phyloP scores from a whole-genome alignment of 2,113 vertebrate genomes.

The Indicator indicator region DNA sequence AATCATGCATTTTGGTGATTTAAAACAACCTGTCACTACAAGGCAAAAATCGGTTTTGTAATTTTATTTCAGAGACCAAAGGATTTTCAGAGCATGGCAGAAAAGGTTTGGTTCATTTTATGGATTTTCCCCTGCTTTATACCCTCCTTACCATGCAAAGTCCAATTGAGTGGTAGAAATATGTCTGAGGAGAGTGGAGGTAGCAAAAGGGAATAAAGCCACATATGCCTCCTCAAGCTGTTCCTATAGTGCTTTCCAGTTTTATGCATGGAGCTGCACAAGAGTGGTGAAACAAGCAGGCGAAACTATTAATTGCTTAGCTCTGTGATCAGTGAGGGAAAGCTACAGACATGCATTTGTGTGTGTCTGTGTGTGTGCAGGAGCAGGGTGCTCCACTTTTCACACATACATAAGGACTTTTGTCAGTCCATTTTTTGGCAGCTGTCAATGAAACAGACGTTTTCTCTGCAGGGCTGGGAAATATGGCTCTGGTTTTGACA shows the following conservation, averaged over 20 bases:
- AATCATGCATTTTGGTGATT: neutral
- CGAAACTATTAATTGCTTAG: neutral
- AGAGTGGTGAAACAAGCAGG: neutral
- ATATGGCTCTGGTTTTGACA: neutral
- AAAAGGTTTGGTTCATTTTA: neutral
- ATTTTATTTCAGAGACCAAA: accelerated
- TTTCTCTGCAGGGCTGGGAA: neutral
- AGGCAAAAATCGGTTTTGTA: neutral
- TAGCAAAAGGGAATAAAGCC: neutral
- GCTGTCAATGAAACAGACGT: neutral
- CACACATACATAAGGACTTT: neutral
- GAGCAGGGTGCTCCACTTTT: neutral
- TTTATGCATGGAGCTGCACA: neutral
- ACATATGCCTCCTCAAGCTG: constrained; percentile 46
- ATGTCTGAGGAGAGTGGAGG: neutral
- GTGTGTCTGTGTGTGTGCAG: neutral
- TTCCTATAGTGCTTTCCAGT: neutral
- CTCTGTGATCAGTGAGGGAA: neutral
- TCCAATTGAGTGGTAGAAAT: constrained; percentile 32
- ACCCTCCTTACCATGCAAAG: neutral
- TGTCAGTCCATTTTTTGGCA: neutral
- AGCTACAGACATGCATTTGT: neutral
- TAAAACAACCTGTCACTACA: neutral
- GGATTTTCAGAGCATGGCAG: neutral
- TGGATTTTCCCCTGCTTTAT: neutral